Base-by-base conservation (phyloP, 2,113 vertebrate genomes). In the Pantherophis guttatus region DNA sequence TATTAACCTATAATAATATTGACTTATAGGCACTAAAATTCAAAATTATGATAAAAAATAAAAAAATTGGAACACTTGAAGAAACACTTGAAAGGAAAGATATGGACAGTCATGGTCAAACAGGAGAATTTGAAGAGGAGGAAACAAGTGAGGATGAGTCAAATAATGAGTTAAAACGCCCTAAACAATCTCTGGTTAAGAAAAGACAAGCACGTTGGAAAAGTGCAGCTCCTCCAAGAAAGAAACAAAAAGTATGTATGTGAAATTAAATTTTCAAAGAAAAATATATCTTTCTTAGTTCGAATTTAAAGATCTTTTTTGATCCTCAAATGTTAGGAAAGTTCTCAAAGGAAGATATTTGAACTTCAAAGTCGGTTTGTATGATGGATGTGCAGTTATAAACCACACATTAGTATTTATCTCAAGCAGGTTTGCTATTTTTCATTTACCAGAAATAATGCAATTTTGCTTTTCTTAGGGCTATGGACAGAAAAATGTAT, bases 21-120 rank as follows among this genome's bases (percentile, higher is more conserved):
- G 24, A 88, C 92, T 26, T 96, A 21, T 92, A 99, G 98, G 98
- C 96, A 90, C 95, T 99, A 94, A 98, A 98, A 97, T 98, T 97
- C 95, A 99, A 98, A 97, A 97, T 99, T 96, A 95, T 99, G 92
- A 75, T 99, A 92, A 99, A 98, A 97, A 98, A 99, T 92, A 99
- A 99, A 95, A 99, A 98, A 96, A 90, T 97, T 57, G 98, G 97
- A 93, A 97, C 94, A n/a, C 48, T 95, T 75, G 89, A 91, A 65
- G 96, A 97, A 94, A 88, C 95, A 2, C 92, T 93, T 5, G 91
- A 94, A 5, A 96, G 96, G 87, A 91, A 33, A 92, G 92, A 88
- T 0, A 2, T 8, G 0, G 21, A 97, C 33, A 95, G 94, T 86
- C 8, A 13, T n/a, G 95, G 97, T 17, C 95, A 97, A 87, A 94